Evolutionary conservation across 2,113 vertebrate genomes (phyloP), one percentile per base, ranked within the genome.

Genomic region (Erythrocercus mccallii): DNA sequence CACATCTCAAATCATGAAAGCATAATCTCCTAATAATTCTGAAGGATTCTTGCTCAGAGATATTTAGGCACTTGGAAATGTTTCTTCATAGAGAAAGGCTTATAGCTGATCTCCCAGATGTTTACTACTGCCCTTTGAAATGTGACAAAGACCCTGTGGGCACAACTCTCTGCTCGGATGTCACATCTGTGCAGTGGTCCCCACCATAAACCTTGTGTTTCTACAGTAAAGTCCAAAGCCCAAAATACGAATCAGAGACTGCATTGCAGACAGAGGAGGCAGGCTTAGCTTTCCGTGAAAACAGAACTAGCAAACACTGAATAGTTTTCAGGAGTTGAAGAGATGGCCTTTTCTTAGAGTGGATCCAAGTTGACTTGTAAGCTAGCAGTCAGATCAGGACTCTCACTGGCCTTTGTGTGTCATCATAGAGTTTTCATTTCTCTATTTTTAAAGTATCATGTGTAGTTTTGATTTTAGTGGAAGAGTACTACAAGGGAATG

Each of bases 121-220:
- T 54, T 79, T 88, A 2, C 47, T 15, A 12, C 45, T 93, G 85
- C 64, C 85, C 71, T 90, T 83, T 83, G 79, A 88, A 93, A 94
- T 25, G 60, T 61, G 82, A 81, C 76, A 53, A 51, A 86, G 66
- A 58, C 56, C 82, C 76, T 17, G 17, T 66, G 44, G 85, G 76
- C 82, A 86, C 60, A 81, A 2, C 51, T 74, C 45, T 73, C 68
- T 78, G 60, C 65, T 86, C 85, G 88, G 31, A n/a, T 0, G 0
- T 80, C 2, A 1, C 47, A 50, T 84, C n/a, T 62, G 23, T 79
- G 44, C 54, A 24, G 17, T 3, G 2, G 15, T 77, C 37, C 42
- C 53, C 31, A 35, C 42, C 11, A 6, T 66, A 81, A 80, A 77
- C n/a, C 12, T 51, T 40, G 47, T 60, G 19, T 7, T 77, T 88